Evolutionary conservation across 2,797 vertebrate genomes (phyloP).

Genomic region (Neolamprologus multifasciatus): DNA sequence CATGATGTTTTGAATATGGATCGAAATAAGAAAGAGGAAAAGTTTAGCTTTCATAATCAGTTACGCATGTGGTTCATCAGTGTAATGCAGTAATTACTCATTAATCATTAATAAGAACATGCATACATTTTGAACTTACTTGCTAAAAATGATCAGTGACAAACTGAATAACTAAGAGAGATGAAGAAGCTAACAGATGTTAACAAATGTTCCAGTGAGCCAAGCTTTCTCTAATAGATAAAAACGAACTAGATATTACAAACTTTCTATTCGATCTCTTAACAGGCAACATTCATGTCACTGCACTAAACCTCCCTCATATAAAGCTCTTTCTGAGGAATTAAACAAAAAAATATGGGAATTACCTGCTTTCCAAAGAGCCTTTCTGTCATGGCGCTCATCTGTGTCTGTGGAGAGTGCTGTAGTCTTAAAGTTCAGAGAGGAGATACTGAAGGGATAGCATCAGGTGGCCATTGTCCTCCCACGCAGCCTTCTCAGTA

Average conservation of each 20-base stretch:
- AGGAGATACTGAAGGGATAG: constrained; percentile 9
- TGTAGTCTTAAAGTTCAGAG: constrained; percentile 19
- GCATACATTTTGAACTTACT: not conserved
- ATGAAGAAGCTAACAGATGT: not conserved
- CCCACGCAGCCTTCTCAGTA: constrained; percentile 41
- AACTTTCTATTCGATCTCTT: not conserved
- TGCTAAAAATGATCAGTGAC: not conserved
- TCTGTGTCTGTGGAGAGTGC: not conserved
- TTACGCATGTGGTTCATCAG: not conserved
- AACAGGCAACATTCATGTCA: constrained; percentile 5
- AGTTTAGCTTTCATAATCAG: not conserved
- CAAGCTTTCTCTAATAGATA: too few species aligned
- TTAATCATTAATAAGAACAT: not conserved
- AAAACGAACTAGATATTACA: not conserved
- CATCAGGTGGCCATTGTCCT: not conserved
- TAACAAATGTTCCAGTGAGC: not conserved
- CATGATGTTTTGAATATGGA: not conserved
- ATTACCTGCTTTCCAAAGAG: not conserved
- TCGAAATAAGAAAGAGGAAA: not conserved
- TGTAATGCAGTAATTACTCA: not conserved
- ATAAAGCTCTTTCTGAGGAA: constrained; percentile 8
- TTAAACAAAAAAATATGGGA: constrained; percentile 2
- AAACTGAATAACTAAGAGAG: not conserved
- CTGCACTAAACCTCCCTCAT: not conserved
- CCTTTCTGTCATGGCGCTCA: not conserved